Conservation (phyloP, 2,888 invertebrate genomes). For the Pantelozetes paolii region DNA sequence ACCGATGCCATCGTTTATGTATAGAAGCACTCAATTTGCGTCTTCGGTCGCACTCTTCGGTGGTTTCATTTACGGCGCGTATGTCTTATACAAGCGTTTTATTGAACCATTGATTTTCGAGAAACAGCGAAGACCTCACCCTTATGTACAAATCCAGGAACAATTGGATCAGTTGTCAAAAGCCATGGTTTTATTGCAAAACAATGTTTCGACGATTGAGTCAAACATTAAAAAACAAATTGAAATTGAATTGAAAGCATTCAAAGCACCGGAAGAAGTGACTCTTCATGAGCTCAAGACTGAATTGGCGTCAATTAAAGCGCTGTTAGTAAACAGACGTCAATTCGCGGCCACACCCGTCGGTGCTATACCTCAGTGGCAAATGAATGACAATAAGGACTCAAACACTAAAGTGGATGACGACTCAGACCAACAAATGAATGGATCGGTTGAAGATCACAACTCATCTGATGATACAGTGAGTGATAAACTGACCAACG, state of each 20-base stretch:
- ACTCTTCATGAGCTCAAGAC: conserved; percentile 30
- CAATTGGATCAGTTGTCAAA: conserved; percentile 28
- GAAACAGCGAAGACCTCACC: conserved; percentile 5
- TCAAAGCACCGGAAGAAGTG: conserved; percentile 20
- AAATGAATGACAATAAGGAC: conserved; percentile 33
- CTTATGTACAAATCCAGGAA: conserved; percentile 18
- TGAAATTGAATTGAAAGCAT: not conserved
- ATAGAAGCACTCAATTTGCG: conserved; percentile 2
- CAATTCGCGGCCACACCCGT: conserved; percentile 40
- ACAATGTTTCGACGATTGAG: conserved; percentile 30
- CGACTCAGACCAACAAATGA: not conserved
- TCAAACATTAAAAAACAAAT: conserved; percentile 28
- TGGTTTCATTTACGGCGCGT: conserved; percentile 41
- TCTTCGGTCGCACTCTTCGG: conserved; percentile 15
- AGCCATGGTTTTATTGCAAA: conserved; percentile 23
- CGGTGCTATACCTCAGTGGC: conserved; percentile 44
- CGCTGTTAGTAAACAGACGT: conserved; percentile 40
- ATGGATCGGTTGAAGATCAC: not conserved
- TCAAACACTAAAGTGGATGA: conserved; percentile 3
- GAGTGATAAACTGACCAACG: not conserved
- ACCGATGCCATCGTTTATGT: conserved; percentile 1
- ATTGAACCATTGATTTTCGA: conserved; percentile 37
- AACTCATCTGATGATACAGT: not conserved
- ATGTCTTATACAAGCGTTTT: conserved; percentile 40
- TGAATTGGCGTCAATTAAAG: conserved; percentile 42